Base-by-base conservation (phyloP, 2,888 invertebrate genomes). In the Embidobia sp. region DNA sequence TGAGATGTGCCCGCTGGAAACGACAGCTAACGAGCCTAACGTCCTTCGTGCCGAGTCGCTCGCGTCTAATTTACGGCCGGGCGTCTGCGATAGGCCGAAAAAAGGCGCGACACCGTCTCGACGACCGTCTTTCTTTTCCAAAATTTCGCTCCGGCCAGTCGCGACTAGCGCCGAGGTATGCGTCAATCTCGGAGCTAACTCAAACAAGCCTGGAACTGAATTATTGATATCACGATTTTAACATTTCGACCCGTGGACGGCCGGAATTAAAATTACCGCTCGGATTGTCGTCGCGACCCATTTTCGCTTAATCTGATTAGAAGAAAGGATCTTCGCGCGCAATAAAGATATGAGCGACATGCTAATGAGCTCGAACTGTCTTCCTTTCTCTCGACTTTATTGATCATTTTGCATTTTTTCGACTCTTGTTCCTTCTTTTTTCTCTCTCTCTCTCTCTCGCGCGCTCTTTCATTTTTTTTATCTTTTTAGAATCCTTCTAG, bases 51-150 rank as follows among this genome's bases (percentile, higher is more conserved):
- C 18, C 18, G 48, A 40, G 26, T 18, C 44, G 18, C 15, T 46
- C 67, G 63, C 63, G 57, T 59, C 64, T 66, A 76, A 76, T 70
- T 70, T 76, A 70, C 76, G 42, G 53, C 51, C 51, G 55, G 40
- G 53, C 22, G 27, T 53, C 53, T 22, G 66, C 48, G 66, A 74
- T 74, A 61, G 61, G 44, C 29, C 48, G 31, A 57, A 44, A 57
- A 37, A 53, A 55, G 31, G 33, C 15, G 33, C 35, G 70, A 59
- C 63, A 40, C 18, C 31, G 40, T 42, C 40, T 16, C 46, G 64
- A 15, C 73, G 31, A n/a, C n/a, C n/a, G n/a, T n/a, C n/a, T n/a
- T 29, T 35, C 51, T n/a, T 61, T 72, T 72, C 61, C 51, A 35
- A 59, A 70, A 72, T 66, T 63, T 63, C 48, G 51, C 10, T 11